Base-by-base conservation (phyloP, 2,113 vertebrate genomes). In the Trogon surrucura region DNA sequence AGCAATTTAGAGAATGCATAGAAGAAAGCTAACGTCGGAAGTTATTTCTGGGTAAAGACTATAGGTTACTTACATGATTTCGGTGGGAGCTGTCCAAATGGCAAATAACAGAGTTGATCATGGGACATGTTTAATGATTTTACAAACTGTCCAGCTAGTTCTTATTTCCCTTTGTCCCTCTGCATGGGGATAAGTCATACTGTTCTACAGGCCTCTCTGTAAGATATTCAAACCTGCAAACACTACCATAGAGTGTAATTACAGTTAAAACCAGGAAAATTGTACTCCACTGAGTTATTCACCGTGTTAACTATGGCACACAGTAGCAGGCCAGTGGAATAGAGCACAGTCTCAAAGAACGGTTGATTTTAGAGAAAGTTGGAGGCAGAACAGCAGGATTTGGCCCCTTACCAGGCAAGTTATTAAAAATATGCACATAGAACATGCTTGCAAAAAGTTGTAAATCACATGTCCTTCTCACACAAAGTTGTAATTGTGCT, bases 271-370 rank as follows among this genome's bases (percentile, higher is more conserved):
- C 13, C 70, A 91, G 58, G 41, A 89, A 54, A 54, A 73, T 7
- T 89, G 66, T 95, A 75, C 69, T 89, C 80, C 56, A 36, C 47
- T 7, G 73, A 79, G 60, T 81, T 94, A 57, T 34, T 95, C 77
- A 81, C 93, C 86, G 61, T 94, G 78, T 95, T 96, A 92, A 84
- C 77, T 21, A 79, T 34, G 61, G 84, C 77, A 80, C 13, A 21
- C 41, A 56, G 83, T 36, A 93, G 92, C 38, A 88, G 67, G 67
- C 51, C 83, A 92, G 82, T 4, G 3, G 78, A 77, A 54, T 3
- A 89, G 74, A 91, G 89, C 58, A 66, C 69, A 14, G 45, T 75
- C 57, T 86, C 80, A 84, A 72, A 36, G 50, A 92, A 77, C 45
- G 89, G 45, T 34, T 79, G 77, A 61, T 88, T 57, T 86, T 61